Base-by-base conservation (phyloP, 2,797 vertebrate species). In the Heterohyrax brucei region DNA sequence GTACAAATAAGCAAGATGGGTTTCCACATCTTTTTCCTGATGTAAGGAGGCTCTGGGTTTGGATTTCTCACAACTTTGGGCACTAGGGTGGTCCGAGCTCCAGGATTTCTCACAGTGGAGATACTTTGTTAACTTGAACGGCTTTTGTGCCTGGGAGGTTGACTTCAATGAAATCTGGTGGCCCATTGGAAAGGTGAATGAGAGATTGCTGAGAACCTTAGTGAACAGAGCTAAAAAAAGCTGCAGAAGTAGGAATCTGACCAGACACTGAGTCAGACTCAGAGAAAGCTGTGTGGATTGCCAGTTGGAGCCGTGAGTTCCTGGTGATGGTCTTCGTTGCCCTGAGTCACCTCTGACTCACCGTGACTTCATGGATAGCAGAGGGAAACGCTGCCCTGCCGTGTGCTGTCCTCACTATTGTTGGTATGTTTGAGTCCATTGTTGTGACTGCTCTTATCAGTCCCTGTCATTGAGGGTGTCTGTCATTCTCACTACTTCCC, bases 21-120 rank as follows among this genome's bases (percentile, higher is more conserved):
- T 68, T 78, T 78, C n/a, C 84, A 75, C 21, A 66, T 87, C n/a
- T 94, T 83, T 88, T 79, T 89, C 75, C 44, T 30, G 9, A 44
- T 83, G 53, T 10, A 44, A 73, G 48, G 46, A 93, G 44, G 21
- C 68, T 79, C 64, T 77, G 89, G 48, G 78, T 88, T 76, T 91
- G 44, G 64, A 33, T 28, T 70, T 86, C 14, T 87, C 28, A 64
- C 16, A 44, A 64, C 77, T 85, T 5, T 70, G 77, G 39, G 91
- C 82, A 90, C 9, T 44, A 76, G 19, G 62, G 1, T 87, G 2
- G 19, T 56, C 21, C 33, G 92, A 70, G 26, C 70, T 75, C 10
- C 39, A 84, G 2, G 46, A 44, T 87, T 91, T 53, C 82, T 89
- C 77, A 28, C 10, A 53, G 10, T 53, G 28, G 61, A 39, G 44